phyloP scores from a whole-genome alignment of 2,113 vertebrate species.

The Ciconia maguari region DNA sequence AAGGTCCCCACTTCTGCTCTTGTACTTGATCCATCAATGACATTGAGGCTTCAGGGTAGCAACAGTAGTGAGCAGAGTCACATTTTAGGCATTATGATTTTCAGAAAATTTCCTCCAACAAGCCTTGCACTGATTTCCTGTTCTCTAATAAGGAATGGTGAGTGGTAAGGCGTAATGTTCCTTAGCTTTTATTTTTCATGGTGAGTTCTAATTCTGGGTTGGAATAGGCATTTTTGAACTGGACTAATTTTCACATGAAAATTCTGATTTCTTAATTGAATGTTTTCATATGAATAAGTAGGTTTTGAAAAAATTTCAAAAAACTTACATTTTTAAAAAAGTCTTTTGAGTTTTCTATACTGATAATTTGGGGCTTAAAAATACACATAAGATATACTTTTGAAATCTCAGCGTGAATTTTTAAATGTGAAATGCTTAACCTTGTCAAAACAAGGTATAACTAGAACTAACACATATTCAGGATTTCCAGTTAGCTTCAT shows the following conservation, averaged over 20 bases:
- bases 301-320: not conserved
- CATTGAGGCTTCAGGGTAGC: not conserved
- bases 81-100: not conserved
- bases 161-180: not conserved
- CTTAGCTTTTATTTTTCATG: not conserved
- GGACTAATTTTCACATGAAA: not conserved
- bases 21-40: not conserved
- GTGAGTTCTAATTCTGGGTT: not conserved
- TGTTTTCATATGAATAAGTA: not conserved
- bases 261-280: not conserved
- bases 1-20: not conserved
- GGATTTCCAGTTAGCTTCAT: not conserved
- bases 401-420: not conserved
- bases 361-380: not conserved
- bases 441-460: not conserved
- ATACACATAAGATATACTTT: not conserved
- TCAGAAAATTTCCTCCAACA: not conserved
- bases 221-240: not conserved
- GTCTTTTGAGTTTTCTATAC: not conserved
- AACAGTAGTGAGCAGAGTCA: not conserved
- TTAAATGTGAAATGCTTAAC: not conserved
- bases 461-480: not conserved
- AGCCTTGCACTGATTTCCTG: not conserved
- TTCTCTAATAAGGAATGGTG: not conserved
- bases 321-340: not conserved